Conservation (phyloP, 1,140 invertebrate species). For the Philopotamus ludificatus region DNA sequence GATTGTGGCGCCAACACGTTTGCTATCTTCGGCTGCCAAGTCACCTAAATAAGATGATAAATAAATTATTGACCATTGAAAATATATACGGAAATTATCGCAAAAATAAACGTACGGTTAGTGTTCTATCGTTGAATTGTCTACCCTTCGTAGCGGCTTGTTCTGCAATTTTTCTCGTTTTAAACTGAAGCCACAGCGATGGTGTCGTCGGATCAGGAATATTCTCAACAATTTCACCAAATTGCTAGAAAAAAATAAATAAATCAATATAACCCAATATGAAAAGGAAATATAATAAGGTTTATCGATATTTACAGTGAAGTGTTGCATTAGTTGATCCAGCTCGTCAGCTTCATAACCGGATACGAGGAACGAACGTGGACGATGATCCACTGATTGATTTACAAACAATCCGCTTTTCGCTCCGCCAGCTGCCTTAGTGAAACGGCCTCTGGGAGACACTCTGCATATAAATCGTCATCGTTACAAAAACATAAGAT, state of each 20-base stretch:
- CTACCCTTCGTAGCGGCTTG: conserved; percentile 65
- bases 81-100: background rate
- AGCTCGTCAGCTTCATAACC: conserved; percentile 74
- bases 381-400: conserved; percentile 76
- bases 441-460: conserved; percentile 7
- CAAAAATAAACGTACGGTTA: conserved; percentile 25
- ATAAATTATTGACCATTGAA: background rate
- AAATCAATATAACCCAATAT: background rate
- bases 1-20: background rate
- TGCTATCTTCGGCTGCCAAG: conserved; percentile 8
- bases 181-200: conserved; percentile 69
- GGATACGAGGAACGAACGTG: conserved; percentile 75
- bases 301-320: conserved; percentile 60
- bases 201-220: conserved; percentile 66
- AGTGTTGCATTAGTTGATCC: conserved; percentile 67
- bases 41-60: conserved; percentile 16
- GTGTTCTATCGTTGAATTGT: conserved; percentile 59
- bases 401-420: conserved; percentile 51
- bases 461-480: background rate
- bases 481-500: background rate
- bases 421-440: conserved; percentile 18
- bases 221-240: conserved; percentile 69
- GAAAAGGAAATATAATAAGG: conserved; percentile 1
- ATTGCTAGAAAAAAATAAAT: conserved; percentile 59
- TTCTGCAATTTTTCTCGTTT: conserved; percentile 73